These are phyloP conservation scores for Synergus gifuensis DNA, from an alignment of 2,888 invertebrate species.

Conservation along the genomic window DNA sequence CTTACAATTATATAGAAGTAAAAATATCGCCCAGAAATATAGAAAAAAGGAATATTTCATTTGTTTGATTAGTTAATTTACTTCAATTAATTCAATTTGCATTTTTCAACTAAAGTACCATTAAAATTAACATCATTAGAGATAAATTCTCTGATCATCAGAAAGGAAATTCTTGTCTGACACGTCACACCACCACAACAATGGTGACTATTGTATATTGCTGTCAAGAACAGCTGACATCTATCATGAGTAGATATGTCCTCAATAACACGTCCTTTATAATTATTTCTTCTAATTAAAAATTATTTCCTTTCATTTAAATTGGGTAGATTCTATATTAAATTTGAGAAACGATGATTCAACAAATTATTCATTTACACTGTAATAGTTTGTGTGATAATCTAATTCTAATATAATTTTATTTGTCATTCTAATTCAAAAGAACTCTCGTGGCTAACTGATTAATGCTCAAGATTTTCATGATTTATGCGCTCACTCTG, in stretches of 20 bases:
- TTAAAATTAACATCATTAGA: not conserved
- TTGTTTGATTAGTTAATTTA: not conserved
- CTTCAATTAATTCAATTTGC: not conserved
- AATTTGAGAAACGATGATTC: not conserved
- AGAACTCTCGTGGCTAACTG: not conserved
- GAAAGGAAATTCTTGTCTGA: constrained; percentile 5
- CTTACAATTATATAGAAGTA: not conserved
- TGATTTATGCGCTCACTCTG: constrained; percentile 6
- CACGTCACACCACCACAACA: not conserved
- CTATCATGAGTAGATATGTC: not conserved
- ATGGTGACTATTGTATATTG: not conserved
- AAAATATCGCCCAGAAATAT: not conserved
- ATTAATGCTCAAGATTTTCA: not conserved
- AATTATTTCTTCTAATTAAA: not conserved
- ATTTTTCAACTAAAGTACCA: not conserved
- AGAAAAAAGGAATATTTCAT: not conserved
- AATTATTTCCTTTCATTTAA: not conserved
- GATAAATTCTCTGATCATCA: constrained; percentile 8
- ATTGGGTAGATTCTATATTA: not conserved
- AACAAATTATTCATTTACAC: not conserved
- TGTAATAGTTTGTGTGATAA: not conserved
- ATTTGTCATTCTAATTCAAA: not conserved
- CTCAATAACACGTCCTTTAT: not conserved
- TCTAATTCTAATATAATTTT: not conserved
- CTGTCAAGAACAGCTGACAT: constrained; percentile 21